Percentiles rank a stretch among this genome's conserved stretches.
phyloP scores from a whole-genome alignment of 2,888 invertebrate genomes.

The Andrena camellia region DNA sequence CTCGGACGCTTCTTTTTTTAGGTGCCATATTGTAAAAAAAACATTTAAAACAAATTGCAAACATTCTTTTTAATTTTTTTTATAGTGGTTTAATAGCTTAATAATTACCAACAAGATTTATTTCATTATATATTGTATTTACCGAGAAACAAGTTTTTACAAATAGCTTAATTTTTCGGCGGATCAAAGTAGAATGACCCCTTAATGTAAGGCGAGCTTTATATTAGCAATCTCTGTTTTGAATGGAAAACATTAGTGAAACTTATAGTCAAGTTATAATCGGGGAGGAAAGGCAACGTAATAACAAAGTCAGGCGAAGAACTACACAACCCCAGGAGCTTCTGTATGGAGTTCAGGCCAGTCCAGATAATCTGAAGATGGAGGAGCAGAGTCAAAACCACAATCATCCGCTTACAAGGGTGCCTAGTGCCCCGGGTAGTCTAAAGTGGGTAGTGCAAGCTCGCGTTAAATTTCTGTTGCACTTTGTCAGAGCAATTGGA shows the following conservation, averaged over 20 bases:
- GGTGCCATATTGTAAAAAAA: too few species aligned
- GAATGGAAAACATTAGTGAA: slow-evolving; percentile 70
- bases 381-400: slow-evolving; percentile 80
- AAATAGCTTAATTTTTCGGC: too few species aligned
- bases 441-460: slow-evolving; percentile 87
- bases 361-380: slow-evolving; percentile 77
- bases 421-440: slow-evolving; percentile 92
- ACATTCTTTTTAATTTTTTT: too few species aligned
- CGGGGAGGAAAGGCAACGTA: slow-evolving; percentile 80
- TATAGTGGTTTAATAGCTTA: too few species aligned
- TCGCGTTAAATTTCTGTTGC: background rate
- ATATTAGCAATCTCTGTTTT: slow-evolving; percentile 13
- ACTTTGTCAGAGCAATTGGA: background rate
- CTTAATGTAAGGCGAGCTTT: slow-evolving; percentile 4
- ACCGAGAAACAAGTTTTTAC: too few species aligned
- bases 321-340: slow-evolving; percentile 90
- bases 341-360: slow-evolving; percentile 86
- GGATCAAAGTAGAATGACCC: too few species aligned
- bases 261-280: slow-evolving; percentile 77
- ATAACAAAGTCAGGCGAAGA: slow-evolving; percentile 88
- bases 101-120: too few species aligned
- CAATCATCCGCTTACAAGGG: slow-evolving; percentile 86
- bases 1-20: too few species aligned
- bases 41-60: too few species aligned
- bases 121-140: too few species aligned